These are phyloP conservation scores for Toxotes jaculatrix DNA, from an alignment of 2,113 vertebrate genomes.

Conservation along the genomic window DNA sequence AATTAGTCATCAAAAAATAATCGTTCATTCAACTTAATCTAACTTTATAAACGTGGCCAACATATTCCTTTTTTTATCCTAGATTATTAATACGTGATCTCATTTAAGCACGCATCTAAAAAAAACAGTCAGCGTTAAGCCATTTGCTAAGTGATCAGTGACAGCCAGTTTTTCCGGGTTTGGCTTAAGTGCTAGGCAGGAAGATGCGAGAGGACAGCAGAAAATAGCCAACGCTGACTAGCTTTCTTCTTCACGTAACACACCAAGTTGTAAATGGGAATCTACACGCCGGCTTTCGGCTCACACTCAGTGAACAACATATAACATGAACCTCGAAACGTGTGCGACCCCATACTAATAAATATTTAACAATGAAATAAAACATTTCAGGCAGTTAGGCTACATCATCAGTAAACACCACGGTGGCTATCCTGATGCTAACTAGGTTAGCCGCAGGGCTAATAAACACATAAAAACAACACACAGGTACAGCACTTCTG, in stretches of 20 bases:
- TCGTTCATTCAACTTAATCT: not conserved
- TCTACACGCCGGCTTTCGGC: not conserved
- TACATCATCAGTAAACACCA: constrained; percentile 70
- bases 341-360: not conserved
- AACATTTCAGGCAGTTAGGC: not conserved
- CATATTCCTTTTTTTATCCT: not conserved
- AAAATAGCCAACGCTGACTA: constrained; percentile 53
- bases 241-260: constrained; percentile 25
- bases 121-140: not conserved
- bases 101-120: not conserved
- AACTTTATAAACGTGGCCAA: not conserved
- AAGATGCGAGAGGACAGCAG: constrained; percentile 69
- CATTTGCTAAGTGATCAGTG: constrained; percentile 42
- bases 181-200: constrained; percentile 67
- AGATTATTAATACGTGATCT: not conserved
- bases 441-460: constrained; percentile 60
- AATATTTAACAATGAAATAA: not conserved
- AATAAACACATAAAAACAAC: constrained; percentile 67
- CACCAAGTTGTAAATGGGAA: not conserved
- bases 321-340: not conserved
- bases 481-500: constrained; percentile 20
- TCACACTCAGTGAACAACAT: not conserved
- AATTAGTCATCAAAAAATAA: not conserved
- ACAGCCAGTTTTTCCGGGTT: constrained; percentile 79
- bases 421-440: constrained; percentile 72